Percentiles rank a stretch among this genome's conserved stretches.
These are phyloP conservation scores for Drosophila hydei DNA, from an alignment of 1,140 invertebrate genomes.

Conservation along the genomic window DNA sequence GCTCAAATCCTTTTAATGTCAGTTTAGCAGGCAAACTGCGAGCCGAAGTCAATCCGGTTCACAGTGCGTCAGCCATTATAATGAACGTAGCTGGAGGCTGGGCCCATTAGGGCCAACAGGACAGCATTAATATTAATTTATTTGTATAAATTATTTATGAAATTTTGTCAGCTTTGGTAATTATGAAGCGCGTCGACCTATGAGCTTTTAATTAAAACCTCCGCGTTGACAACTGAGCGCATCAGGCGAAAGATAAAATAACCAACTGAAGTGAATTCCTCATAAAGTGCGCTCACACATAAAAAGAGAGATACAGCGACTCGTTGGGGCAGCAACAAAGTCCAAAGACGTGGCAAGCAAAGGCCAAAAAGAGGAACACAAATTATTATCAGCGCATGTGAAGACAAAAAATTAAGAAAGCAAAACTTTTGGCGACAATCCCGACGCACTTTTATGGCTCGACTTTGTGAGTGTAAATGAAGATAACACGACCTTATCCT, in stretches of 20 bases:
- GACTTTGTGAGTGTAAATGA: slow-evolving; percentile 62
- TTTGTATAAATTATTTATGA: slow-evolving; percentile 51
- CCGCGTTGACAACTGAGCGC: slow-evolving; percentile 23
- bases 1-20: slow-evolving; percentile 68
- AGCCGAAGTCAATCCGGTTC: slow-evolving; percentile 62
- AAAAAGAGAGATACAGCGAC: slow-evolving; percentile 35
- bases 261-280: slow-evolving; percentile 4
- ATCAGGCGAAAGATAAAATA: neutral
- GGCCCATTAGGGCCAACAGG: slow-evolving; percentile 6
- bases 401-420: slow-evolving; percentile 57
- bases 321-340: slow-evolving; percentile 32
- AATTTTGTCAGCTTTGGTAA: slow-evolving; percentile 58
- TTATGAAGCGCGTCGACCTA: slow-evolving; percentile 52
- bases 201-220: slow-evolving; percentile 68
- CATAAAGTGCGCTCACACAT: slow-evolving; percentile 25
- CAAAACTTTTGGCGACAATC: slow-evolving; percentile 74
- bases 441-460: slow-evolving; percentile 71
- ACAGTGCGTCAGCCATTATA: slow-evolving; percentile 44
- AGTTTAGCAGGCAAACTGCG: slow-evolving; percentile 7
- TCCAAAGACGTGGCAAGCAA: slow-evolving; percentile 27
- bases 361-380: slow-evolving; percentile 24
- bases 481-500: slow-evolving; percentile 48
- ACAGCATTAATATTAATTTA: slow-evolving; percentile 78
- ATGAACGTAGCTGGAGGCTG: slow-evolving; percentile 27
- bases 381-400: slow-evolving; percentile 60